Evolutionary conservation across 2,113 vertebrate genomes (phyloP), one percentile per base, ranked within the genome.

Genomic region (Corythornis madagascariensis): DNA sequence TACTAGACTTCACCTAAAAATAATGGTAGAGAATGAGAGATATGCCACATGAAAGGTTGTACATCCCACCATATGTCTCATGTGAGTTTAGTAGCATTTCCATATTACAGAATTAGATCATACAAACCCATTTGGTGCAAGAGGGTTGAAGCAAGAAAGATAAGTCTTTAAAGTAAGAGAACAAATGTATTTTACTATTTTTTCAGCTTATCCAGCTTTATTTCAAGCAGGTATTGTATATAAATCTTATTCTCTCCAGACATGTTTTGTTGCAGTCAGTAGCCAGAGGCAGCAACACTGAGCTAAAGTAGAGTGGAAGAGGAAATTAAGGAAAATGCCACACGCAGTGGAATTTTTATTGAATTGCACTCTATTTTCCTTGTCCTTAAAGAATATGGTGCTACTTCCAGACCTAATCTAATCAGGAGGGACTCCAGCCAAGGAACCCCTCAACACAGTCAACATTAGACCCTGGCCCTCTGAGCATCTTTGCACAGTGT

Each of bases 271-370:
- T 85, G 43, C 18, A n/a, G 55, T 26, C 13, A 5, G 65, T 83
- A 90, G 53, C 29, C 47, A 64, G 80, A 26, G 89, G 78, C 20
- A 89, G 20, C 4, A 1, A 47, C 38, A 66, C 14, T 43, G 14
- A 31, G 20, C 18, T 55, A 50, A 48, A 77, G 52, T 5, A 61
- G 25, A 77, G 47, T 26, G 29, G 60, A 79, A 91, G 40, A 93
- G 92, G 92, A 96, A 94, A 94, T 91, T 55, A 92, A 96, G 55
- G 63, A 91, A 64, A 85, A 92, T 85, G 90, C 45, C 70, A 75
- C 22, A 56, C 33, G 70, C 3, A 0, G 25, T 82, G 84, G 71
- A 95, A 87, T 89, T 93, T 93, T 90, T 94, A 73, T 89, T 87
- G 60, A 93, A 91, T 80, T 91, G 71, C 67, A 73, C 4, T 59